Evolutionary conservation across 2,797 vertebrate genomes (phyloP).

Genomic region (Cetoscarus ocellatus): DNA sequence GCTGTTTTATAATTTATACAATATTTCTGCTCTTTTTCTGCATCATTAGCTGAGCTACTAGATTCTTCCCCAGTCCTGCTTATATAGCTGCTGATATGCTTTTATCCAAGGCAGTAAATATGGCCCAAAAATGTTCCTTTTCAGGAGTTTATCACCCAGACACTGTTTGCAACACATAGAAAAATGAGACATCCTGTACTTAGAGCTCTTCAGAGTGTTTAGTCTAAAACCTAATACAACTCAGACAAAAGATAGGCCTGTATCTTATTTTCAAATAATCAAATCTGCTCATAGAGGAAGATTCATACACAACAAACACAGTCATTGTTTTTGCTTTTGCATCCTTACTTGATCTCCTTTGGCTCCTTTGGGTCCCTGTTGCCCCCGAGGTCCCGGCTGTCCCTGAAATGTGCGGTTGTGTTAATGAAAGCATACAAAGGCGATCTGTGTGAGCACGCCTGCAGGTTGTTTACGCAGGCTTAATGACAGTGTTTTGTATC

Average conservation of each 20-base stretch:
- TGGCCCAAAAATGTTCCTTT: neutral
- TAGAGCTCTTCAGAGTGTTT: neutral
- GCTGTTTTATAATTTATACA: neutral
- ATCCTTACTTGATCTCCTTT: conserved; percentile 94
- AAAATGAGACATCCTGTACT: neutral
- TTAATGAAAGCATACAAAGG: conserved; percentile 33
- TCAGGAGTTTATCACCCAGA: neutral
- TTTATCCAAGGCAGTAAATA: neutral
- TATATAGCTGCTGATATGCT: neutral
- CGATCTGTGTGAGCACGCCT: neutral
- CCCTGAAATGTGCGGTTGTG: conserved; percentile 87
- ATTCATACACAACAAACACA: conserved; percentile 3
- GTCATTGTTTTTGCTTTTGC: conserved; percentile 8
- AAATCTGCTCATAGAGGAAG: neutral
- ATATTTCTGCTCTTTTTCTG: neutral
- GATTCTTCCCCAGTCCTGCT: conserved; percentile 1
- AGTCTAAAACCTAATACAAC: neutral
- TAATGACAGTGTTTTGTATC: conserved; percentile 10
- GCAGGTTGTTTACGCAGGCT: conserved; percentile 7
- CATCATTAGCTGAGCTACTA: neutral
- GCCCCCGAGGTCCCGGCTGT: conserved; percentile 90
- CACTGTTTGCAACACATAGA: conserved; percentile 5
- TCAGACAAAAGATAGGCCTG: neutral
- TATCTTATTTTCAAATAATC: neutral
- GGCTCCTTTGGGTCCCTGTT: conserved; percentile 93